Evolutionary conservation across 2,797 vertebrate species (phyloP), one percentile per base, ranked within the genome.

Genomic region (Chaenodraco wilsoni): DNA sequence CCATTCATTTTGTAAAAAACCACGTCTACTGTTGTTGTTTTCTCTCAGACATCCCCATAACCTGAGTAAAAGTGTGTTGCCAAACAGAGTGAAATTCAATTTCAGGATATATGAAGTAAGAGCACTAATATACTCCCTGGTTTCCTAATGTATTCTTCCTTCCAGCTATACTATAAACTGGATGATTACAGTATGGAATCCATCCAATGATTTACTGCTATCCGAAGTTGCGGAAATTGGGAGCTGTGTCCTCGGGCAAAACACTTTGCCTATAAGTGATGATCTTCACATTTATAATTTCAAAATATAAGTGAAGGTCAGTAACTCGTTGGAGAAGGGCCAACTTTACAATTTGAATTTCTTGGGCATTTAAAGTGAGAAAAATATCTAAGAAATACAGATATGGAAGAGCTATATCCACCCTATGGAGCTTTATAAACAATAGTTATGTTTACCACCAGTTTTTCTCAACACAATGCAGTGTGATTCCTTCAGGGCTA

Each of bases 71-170:
- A 51, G 23, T 52, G 41, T 6, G 14, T 13, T 45, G 14, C 12
- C 31, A 61, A 56, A 62, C 57, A 64, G 49, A 61, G 15, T 56
- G n/a, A 44, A 71, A 80, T 77, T 77, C 56, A 52, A 49, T 72
- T 57, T 65, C 44, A 54, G 17, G 21, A 62, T 45, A 54, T 40
- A 52, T 58, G 23, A 66, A 43, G 33, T 46, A 45, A 40, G 21
- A 45, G 8, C 44, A 50, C 40, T 70, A 15, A 84, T 72, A 57
- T 37, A 33, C 41, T 71, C 58, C 48, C 50, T 21, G 9, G 6
- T 27, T 55, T 41, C n/a, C 31, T 64, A 15, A 17, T 48, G 33
- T 27, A 41, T 44, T n/a, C 44, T 37, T n/a, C 62, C 17, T 46
- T 27, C 21, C 41, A 57, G 43, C 43, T 61, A 37, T 7, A 15